Evolutionary conservation across 2,797 vertebrate genomes (phyloP), one percentile per base, ranked within the genome.

Genomic region (Alectoris magna): DNA sequence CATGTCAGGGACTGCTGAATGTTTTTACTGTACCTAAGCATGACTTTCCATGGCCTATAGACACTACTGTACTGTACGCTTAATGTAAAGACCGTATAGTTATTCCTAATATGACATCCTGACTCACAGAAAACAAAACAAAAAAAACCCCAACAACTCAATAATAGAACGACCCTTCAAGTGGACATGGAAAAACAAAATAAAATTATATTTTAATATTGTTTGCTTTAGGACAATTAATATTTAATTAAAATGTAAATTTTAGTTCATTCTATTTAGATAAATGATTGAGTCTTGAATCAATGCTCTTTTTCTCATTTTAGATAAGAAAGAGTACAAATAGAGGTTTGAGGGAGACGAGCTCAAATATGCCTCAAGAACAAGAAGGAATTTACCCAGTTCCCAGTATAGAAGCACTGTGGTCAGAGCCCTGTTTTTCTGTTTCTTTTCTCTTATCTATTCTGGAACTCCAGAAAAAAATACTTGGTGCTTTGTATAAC

Each of bases 221-320:
- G 23, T 90, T 95, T 93, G 64, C 68, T 87, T 85, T 63, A 78
- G 56, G 63, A 87, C 53, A 95, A 96, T 94, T 95, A 88, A 89
- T 93, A 94, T 90, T 91, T 90, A 94, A 96, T 93, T 94, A 91
- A 95, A 97, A 94, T 94, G 90, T 93, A 95, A 95, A 95, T 92
- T 96, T 94, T 74, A 14, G 11, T 78, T 88, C 66, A 18, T 87
- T 62, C 39, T 93, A 70, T 96, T 93, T 94, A 94, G 82, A 93
- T 80, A 89, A 93, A 88, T 77, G 73, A 64, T 94, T 91, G 90
- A 91, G 53, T 29, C 56, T 87, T 70, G 88, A 94, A 67, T 88
- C 12, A 1, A 51, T 88, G 56, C 27, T 95, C 48, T 56, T n/a
- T 81, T 95, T 93, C 91, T 91, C 82, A 93, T 96, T 94, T 96